Evolutionary conservation across 1,140 invertebrate genomes (phyloP).

Genomic region (Aphis gossypii): DNA sequence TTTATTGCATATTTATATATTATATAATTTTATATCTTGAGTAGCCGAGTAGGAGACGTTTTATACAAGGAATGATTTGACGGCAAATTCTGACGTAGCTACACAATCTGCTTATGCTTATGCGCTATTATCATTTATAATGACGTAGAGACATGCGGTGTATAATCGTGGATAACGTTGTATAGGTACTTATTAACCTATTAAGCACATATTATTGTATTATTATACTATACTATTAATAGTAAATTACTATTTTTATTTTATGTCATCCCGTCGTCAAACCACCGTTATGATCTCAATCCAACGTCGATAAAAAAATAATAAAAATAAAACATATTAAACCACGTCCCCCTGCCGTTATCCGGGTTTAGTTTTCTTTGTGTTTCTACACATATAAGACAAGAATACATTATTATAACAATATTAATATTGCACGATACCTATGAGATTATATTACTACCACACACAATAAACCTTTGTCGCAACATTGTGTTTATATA

Average conservation of each 20-base stretch:
- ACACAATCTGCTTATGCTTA: not conserved
- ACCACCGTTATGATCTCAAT: not conserved
- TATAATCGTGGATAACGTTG: not conserved
- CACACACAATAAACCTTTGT: not conserved
- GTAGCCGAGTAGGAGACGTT: not conserved
- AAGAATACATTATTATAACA: conserved; percentile 18
- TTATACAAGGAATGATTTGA: not conserved
- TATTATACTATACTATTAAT: not conserved
- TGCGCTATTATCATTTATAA: not conserved
- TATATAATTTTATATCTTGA: too few relatives aligned
- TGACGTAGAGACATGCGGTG: not conserved
- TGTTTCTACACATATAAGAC: not conserved
- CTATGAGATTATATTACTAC: not conserved
- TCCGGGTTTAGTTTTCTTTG: not conserved
- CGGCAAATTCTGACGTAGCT: not conserved
- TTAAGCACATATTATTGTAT: not conserved
- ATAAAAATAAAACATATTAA: not conserved
- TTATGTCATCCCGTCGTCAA: not conserved
- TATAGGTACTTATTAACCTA: not conserved
- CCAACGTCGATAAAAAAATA: not conserved
- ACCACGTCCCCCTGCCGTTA: not conserved
- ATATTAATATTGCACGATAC: not conserved
- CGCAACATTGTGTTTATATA: not conserved
- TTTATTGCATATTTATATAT: not conserved
- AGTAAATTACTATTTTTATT: not conserved